Conservation (phyloP, 2,797 vertebrate genomes). For the Triplophysa bombifrons region DNA sequence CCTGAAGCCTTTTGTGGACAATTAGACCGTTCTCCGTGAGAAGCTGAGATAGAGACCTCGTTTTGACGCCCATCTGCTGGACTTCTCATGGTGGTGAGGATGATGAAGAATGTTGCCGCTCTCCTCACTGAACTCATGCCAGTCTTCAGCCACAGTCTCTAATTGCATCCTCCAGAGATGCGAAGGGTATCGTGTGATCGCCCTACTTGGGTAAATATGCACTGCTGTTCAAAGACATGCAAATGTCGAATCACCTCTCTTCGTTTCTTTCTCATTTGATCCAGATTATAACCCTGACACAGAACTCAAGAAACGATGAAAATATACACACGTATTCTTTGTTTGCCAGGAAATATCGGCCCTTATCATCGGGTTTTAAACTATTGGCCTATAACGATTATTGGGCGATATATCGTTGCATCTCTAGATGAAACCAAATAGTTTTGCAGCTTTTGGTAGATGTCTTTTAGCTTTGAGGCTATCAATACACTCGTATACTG, state of each 20-base stretch:
- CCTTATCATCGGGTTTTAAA: too few species aligned
- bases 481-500: not conserved
- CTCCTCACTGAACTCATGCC: constrained; percentile 4
- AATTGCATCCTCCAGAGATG: constrained; percentile 42
- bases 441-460: not conserved
- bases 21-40: constrained; percentile 11
- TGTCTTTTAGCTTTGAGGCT: too few species aligned
- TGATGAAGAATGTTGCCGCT: constrained; percentile 22
- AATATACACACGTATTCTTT: too few species aligned
- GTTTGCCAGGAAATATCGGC: too few species aligned
- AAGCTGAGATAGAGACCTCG: not conserved
- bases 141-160: constrained; percentile 29
- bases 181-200: constrained; percentile 11
- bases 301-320: not conserved
- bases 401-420: too few species aligned
- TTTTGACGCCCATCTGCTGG: constrained; percentile 25
- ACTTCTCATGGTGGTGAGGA: constrained; percentile 21
- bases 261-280: constrained; percentile 20
- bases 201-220: not conserved
- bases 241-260: not conserved
- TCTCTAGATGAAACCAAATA: not conserved
- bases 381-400: too few species aligned
- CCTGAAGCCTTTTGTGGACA: constrained; percentile 13
- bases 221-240: not conserved
- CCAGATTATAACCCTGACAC: constrained; percentile 23